Percentiles rank a stretch among this genome's conserved stretches.
phyloP scores from a whole-genome alignment of 2,888 invertebrate genomes.

The Lycaena phlaeas region DNA sequence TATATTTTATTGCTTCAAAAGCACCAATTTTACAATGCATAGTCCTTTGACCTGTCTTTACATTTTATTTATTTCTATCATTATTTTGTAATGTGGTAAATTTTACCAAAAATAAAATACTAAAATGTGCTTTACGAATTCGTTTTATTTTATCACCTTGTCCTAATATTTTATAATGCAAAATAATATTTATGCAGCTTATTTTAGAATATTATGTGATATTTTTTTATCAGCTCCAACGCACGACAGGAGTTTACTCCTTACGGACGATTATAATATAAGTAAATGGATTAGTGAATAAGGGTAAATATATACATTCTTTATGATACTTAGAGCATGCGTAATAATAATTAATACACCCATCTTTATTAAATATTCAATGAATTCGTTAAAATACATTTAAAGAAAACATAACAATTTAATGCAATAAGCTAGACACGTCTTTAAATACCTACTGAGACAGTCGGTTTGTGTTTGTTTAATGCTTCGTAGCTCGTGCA shows the following conservation, averaged over 20 bases:
- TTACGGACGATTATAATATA: too few species aligned
- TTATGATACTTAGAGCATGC: neutral
- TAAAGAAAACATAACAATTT: too few species aligned
- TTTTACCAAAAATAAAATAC: conserved; percentile 73
- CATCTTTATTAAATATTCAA: neutral
- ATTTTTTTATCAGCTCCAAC: neutral
- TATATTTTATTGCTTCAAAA: conserved; percentile 72
- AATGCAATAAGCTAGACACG: too few species aligned
- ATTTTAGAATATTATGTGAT: neutral
- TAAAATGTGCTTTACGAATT: conserved; percentile 68
- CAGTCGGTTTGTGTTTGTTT: too few species aligned
- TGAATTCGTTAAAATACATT: too few species aligned
- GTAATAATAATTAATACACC: neutral
- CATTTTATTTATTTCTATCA: conserved; percentile 72
- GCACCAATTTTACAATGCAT: conserved; percentile 72
- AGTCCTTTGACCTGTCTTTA: conserved; percentile 72
- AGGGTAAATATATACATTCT: too few species aligned
- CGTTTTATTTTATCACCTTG: conserved; percentile 32
- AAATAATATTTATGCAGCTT: neutral
- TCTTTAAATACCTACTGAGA: too few species aligned
- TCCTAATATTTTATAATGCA: neutral
- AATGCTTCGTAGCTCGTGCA: too few species aligned
- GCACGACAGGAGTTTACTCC: too few species aligned
- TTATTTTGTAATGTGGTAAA: conserved; percentile 73
- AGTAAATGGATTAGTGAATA: too few species aligned